These are phyloP conservation scores for Agrypnia vestita DNA, from an alignment of 1,140 invertebrate genomes.

Conservation along the genomic window DNA sequence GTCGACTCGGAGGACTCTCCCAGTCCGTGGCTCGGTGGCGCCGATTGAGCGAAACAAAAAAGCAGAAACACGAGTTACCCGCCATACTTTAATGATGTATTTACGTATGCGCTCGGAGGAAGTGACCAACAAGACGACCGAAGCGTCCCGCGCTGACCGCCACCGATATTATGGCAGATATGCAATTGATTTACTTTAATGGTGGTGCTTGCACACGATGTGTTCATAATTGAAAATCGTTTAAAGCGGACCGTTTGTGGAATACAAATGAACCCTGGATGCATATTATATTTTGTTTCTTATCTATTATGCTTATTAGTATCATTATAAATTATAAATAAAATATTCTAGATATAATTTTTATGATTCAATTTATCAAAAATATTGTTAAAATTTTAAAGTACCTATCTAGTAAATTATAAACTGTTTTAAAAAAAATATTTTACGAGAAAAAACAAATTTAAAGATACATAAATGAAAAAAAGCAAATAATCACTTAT, in stretches of 20 bases:
- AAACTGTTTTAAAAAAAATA: too few species aligned
- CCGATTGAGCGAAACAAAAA: background rate
- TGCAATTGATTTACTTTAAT: constrained; percentile 17
- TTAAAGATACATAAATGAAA: too few species aligned
- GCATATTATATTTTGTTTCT: background rate
- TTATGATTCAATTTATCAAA: too few species aligned
- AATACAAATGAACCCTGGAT: background rate
- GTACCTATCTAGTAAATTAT: too few species aligned
- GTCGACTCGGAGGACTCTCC: background rate
- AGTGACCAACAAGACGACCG: constrained; percentile 11
- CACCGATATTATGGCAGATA: constrained; percentile 10
- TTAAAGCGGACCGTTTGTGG: background rate
- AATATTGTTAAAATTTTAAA: too few species aligned
- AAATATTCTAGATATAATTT: too few species aligned
- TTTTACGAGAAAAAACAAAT: too few species aligned
- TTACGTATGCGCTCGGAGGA: background rate
- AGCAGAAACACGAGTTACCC: background rate
- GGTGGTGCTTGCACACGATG: background rate
- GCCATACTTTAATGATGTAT: constrained; percentile 11
- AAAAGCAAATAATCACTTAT: too few species aligned
- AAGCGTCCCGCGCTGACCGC: background rate
- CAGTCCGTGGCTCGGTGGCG: background rate
- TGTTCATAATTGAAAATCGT: too few species aligned
- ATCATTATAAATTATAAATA: too few species aligned
- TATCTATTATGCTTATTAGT: too few species aligned